Conservation (phyloP, 2,888 invertebrate genomes). For the Prosopocoilus inquinatus region DNA sequence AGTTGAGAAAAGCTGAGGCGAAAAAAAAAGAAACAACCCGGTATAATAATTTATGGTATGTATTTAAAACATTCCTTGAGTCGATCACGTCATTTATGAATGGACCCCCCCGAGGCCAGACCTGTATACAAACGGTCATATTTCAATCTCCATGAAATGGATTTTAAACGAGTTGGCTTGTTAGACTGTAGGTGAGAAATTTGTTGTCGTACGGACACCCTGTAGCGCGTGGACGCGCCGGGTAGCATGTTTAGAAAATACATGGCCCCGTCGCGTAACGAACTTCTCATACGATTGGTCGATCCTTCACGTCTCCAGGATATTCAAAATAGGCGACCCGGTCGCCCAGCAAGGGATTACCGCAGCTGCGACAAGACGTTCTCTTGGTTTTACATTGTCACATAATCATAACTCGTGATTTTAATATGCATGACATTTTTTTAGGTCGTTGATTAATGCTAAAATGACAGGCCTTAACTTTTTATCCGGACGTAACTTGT, state of each 20-base stretch:
- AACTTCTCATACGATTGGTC: slow-evolving; percentile 10
- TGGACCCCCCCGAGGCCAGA: slow-evolving; percentile 43
- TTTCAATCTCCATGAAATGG: slow-evolving; percentile 49
- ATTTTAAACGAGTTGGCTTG: slow-evolving; percentile 49
- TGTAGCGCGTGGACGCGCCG: slow-evolving; percentile 38
- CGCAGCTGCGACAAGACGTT: slow-evolving; percentile 44
- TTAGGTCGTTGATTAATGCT: slow-evolving; percentile 42
- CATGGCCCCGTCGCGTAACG: not conserved
- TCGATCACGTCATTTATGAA: slow-evolving; percentile 40
- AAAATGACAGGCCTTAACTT: slow-evolving; percentile 37
- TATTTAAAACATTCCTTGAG: slow-evolving; percentile 32
- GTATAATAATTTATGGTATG: slow-evolving; percentile 23
- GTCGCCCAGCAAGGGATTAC: slow-evolving; percentile 45
- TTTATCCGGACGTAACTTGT: slow-evolving; percentile 22
- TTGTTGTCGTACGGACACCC: slow-evolving; percentile 50
- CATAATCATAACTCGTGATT: slow-evolving; percentile 49
- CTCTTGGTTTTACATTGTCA: slow-evolving; percentile 47
- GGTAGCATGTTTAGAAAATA: slow-evolving; percentile 38
- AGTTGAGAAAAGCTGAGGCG: slow-evolving; percentile 1
- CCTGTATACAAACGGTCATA: slow-evolving; percentile 46
- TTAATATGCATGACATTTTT: slow-evolving; percentile 47
- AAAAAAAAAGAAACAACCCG: slow-evolving; percentile 6
- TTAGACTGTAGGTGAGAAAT: slow-evolving; percentile 53
- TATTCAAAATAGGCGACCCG: slow-evolving; percentile 33
- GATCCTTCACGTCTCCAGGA: slow-evolving; percentile 16